A percentile compares a stretch with the other conserved stretches of the same genome.
Evolutionary conservation across 2,113 vertebrate genomes (phyloP).

Genomic region (Apeltes quadracus): DNA sequence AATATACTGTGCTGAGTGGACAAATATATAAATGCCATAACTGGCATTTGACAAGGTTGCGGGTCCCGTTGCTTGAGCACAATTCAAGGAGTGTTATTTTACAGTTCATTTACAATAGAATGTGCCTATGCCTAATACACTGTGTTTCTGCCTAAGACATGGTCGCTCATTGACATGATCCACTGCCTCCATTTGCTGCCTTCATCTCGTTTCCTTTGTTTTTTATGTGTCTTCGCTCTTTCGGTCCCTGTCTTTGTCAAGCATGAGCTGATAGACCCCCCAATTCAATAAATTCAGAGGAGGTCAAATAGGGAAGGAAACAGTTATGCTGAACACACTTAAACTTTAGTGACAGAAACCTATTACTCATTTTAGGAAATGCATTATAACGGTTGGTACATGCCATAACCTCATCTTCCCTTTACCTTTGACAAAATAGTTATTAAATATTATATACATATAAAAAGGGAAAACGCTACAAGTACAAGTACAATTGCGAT

Average conservation of each 20-base stretch:
- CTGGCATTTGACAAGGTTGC: background rate
- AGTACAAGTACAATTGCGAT: too few relatives aligned
- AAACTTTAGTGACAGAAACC: background rate
- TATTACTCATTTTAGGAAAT: background rate
- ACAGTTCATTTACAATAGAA: too few relatives aligned
- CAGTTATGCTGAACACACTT: background rate
- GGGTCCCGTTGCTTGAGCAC: too few relatives aligned
- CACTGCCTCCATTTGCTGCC: background rate
- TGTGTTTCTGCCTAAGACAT: background rate
- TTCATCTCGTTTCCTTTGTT: background rate
- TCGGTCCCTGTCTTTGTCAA: background rate
- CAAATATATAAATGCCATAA: background rate
- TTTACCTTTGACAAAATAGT: background rate
- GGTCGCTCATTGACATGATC: background rate
- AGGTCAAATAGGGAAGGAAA: background rate
- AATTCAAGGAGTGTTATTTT: too few relatives aligned
- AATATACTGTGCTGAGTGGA: background rate
- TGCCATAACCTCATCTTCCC: background rate
- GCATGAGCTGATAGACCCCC: background rate
- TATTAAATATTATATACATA: too few relatives aligned
- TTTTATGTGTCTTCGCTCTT: background rate
- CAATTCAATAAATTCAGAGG: background rate
- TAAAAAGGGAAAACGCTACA: too few relatives aligned
- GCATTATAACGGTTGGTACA: background rate
- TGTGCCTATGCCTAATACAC: too few relatives aligned